phyloP scores from a whole-genome alignment of 2,888 invertebrate genomes.

The Hecatera dysodea region DNA sequence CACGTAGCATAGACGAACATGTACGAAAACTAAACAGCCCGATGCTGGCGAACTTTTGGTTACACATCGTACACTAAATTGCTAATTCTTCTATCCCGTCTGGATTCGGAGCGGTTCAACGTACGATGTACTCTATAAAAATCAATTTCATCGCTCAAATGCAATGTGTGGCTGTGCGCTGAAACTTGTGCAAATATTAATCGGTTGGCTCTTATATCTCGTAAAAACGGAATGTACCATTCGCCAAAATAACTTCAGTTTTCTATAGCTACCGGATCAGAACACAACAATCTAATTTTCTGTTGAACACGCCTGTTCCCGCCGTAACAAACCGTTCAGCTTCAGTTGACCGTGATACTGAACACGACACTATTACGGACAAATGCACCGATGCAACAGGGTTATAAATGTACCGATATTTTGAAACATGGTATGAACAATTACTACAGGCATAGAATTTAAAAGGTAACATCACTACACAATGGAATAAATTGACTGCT shows the following conservation, averaged over 20 bases:
- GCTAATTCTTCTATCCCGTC: conserved; percentile 19
- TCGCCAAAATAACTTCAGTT: neutral
- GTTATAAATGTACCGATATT: conserved; percentile 9
- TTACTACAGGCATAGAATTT: neutral
- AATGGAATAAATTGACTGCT: neutral
- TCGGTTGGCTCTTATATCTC: neutral
- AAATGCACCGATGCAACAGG: neutral
- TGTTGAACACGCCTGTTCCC: neutral
- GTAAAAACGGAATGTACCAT: neutral
- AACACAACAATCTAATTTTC: conserved; percentile 1
- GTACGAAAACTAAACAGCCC: conserved; percentile 12
- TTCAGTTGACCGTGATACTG: conserved; percentile 7
- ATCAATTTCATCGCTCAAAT: conserved; percentile 11
- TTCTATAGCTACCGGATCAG: neutral
- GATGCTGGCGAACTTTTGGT: neutral
- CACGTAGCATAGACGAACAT: conserved; percentile 17
- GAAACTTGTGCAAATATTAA: neutral
- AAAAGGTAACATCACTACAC: neutral
- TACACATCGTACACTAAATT: conserved; percentile 19
- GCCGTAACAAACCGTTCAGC: conserved; percentile 11
- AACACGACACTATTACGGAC: neutral
- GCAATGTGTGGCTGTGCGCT: conserved; percentile 4
- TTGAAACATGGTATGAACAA: neutral
- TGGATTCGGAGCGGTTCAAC: conserved; percentile 1
- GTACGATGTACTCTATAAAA: neutral